Evolutionary conservation across 2,113 vertebrate genomes (phyloP), one percentile per base, ranked within the genome.

Genomic region (Acrocephalus kingi): DNA sequence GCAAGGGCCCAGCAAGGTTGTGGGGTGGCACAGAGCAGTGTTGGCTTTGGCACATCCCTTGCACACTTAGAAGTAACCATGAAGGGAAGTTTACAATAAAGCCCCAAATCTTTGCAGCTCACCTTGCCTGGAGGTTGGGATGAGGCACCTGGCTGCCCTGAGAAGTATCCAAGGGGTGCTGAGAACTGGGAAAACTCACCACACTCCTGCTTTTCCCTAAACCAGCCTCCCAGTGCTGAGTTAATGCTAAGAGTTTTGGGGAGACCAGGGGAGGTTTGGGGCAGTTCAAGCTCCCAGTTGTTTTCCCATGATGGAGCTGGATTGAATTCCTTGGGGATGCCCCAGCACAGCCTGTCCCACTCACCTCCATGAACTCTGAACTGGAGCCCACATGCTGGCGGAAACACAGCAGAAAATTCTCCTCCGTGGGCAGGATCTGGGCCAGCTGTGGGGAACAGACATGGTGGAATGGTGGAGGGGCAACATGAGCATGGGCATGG

Each of bases 321-420:
- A 41, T 10, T 1, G 2, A 84, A 82, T 41, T 43, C 45, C 14
- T 1, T 1, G 3, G 43, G n/a, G n/a, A 54, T 4, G 8, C 39
- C 52, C 15, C 2, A 5, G 61, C 10, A 4, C 41, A 55, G 24
- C 63, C 45, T 1, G 22, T 27, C 46, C n/a, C 7, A 28, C 98
- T 98, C 97, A 99, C 99, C 97, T 98, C 98, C 99, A 99, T 99
- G 84, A 99, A 99, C 94, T 99, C 98, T 0, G 97, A 74, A 54
- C 99, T 99, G 98, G 99, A 99, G 84, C 99, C 98, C 78, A 99
- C 99, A 28, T 99, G 99, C 95, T 99, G 98, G 84, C 99, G 98
- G 98, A 99, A 99, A 97, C 98, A 99, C 64, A 99, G 98, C 68
- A 99, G 98, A 95, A 99, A 99, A 97, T 99, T 99, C 98, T 99